Percentiles rank a stretch among this genome's conserved stretches.
Conservation (phyloP, 2,888 invertebrate genomes). For the Byasa hedistus region DNA sequence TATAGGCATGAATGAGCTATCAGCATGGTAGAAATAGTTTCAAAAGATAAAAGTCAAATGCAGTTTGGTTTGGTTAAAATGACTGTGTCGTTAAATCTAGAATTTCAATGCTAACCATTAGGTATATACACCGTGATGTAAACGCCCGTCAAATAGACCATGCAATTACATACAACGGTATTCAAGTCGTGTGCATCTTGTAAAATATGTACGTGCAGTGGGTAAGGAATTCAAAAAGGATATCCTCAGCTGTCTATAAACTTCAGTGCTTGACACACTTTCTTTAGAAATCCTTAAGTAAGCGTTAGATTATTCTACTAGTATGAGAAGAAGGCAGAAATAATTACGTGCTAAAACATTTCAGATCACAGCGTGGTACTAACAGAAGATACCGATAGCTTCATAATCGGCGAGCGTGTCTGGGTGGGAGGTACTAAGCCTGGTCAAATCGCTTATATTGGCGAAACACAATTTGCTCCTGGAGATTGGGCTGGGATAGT, state of each 20-base stretch:
- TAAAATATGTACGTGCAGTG: slow-evolving; percentile 51
- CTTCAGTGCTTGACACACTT: slow-evolving; percentile 44
- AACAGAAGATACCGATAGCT: slow-evolving; percentile 95
- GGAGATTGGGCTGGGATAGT: slow-evolving; percentile 99
- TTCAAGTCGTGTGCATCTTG: slow-evolving; percentile 60
- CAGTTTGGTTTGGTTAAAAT: slow-evolving; percentile 63
- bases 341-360: slow-evolving; percentile 40
- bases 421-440: slow-evolving; percentile 96
- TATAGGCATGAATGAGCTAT: slow-evolving; percentile 8
- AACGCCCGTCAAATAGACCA: slow-evolving; percentile 57
- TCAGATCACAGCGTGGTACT: slow-evolving; percentile 91
- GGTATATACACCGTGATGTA: slow-evolving; percentile 59
- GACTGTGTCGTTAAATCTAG: slow-evolving; percentile 56
- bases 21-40: slow-evolving; percentile 43
- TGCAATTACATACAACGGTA: slow-evolving; percentile 70
- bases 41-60: slow-evolving; percentile 62
- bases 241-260: slow-evolving; percentile 53
- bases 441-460: slow-evolving; percentile 95
- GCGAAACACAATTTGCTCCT: slow-evolving; percentile 97
- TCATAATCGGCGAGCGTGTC: slow-evolving; percentile 96
- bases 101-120: slow-evolving; percentile 48
- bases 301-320: slow-evolving; percentile 7
- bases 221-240: slow-evolving; percentile 52
- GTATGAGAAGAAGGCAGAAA: slow-evolving; percentile 10
- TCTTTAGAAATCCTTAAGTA: slow-evolving; percentile 33